These are phyloP conservation scores for Autographa pulchrina DNA, from an alignment of 2,888 invertebrate genomes.

Conservation along the genomic window DNA sequence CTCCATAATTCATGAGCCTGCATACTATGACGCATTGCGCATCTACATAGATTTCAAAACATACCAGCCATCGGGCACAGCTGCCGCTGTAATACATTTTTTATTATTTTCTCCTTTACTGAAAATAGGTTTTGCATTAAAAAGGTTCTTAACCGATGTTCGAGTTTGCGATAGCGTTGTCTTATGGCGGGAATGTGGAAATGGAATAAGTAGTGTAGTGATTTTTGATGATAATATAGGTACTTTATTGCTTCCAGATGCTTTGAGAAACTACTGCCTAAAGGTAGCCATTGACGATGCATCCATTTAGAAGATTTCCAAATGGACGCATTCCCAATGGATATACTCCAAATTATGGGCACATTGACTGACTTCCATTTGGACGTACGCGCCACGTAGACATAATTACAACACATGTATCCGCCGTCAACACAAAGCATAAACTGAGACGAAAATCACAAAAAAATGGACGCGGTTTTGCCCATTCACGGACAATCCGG, in stretches of 20 bases:
- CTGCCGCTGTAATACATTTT: constrained; percentile 79
- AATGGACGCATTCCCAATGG: no score
- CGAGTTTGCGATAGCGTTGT: constrained; percentile 11
- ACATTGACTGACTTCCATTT: no score
- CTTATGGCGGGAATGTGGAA: background rate
- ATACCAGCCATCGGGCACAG: constrained; percentile 73
- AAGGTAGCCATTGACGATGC: no score
- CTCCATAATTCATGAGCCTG: constrained; percentile 82
- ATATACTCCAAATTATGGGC: no score
- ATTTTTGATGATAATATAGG: background rate
- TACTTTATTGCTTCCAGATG: background rate
- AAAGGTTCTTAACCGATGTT: constrained; percentile 49
- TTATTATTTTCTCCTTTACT: constrained; percentile 72
- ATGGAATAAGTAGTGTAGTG: background rate
- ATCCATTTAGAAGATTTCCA: no score
- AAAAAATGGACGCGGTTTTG: no score
- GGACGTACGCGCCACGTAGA: no score
- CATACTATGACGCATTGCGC: constrained; percentile 80
- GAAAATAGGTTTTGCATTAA: constrained; percentile 67
- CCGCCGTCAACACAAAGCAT: no score
- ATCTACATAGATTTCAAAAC: constrained; percentile 81
- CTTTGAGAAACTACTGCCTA: no score
- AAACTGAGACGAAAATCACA: no score
- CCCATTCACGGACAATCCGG: no score
- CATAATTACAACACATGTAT: no score